These are phyloP conservation scores for Hypselothyrea guttata DNA, from an alignment of 2,888 invertebrate species.

Conservation along the genomic window DNA sequence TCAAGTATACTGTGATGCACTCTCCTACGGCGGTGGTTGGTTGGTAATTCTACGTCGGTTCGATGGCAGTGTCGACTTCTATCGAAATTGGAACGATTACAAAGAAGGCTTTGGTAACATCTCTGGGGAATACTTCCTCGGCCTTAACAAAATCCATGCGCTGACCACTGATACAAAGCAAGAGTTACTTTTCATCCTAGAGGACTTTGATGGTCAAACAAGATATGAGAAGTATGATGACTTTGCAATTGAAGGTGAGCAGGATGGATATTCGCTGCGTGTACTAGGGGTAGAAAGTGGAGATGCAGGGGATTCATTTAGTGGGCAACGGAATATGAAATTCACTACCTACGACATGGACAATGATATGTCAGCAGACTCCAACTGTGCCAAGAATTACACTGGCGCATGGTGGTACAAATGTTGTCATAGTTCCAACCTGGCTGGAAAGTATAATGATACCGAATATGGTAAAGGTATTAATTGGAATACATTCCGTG, in stretches of 20 bases:
- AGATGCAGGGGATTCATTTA: conserved; percentile 35
- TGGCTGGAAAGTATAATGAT: background rate
- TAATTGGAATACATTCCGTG: background rate
- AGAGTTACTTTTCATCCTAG: conserved; percentile 26
- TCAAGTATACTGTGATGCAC: conserved; percentile 34
- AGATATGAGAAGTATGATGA: conserved; percentile 18
- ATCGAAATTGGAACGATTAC: too few relatives aligned
- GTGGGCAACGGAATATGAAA: conserved; percentile 9
- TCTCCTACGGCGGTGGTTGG: conserved; percentile 34
- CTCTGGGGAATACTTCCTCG: conserved; percentile 42
- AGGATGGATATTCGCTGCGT: conserved; percentile 13
- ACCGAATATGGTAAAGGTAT: background rate
- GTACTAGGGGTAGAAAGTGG: conserved; percentile 28
- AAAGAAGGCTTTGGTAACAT: conserved; percentile 38
- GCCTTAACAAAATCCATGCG: conserved; percentile 42
- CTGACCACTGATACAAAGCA: conserved; percentile 17
- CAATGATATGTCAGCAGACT: background rate
- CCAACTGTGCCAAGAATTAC: background rate
- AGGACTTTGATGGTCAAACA: conserved; percentile 26
- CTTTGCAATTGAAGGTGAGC: conserved; percentile 26
- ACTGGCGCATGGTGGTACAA: conserved; percentile 8
- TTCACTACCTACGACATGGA: conserved; percentile 1
- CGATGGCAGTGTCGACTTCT: conserved; percentile 36
- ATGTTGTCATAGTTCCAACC: background rate
- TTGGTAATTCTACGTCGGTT: conserved; percentile 24